Evolutionary conservation across 2,888 invertebrate genomes (phyloP).

Genomic region (Phragmatobia fuliginosa): DNA sequence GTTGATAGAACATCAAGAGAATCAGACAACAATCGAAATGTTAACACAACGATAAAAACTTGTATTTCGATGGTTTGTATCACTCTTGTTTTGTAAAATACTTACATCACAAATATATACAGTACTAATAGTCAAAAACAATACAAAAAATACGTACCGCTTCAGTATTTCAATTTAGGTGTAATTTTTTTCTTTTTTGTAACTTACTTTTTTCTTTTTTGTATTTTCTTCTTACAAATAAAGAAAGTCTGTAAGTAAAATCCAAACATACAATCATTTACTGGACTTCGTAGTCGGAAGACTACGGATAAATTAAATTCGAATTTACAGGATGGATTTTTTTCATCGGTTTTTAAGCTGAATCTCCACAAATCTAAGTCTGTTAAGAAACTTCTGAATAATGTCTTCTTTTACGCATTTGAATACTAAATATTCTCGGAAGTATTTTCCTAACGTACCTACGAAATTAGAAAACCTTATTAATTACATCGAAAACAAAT

Average conservation of each 20-base stretch:
- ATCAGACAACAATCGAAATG: slow-evolving; percentile 80
- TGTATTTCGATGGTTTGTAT: slow-evolving; percentile 41
- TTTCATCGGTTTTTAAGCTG: not conserved
- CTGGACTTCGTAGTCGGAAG: not conserved
- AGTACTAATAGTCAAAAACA: not conserved
- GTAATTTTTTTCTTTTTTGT: not conserved
- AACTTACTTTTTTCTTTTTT: too few relatives aligned
- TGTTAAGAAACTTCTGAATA: too few relatives aligned
- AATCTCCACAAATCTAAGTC: not conserved
- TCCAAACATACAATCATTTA: not conserved
- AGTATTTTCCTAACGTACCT: not conserved
- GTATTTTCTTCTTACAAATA: not conserved
- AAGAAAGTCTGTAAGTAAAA: not conserved
- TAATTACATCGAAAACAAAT: slow-evolving; percentile 29
- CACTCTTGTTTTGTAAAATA: slow-evolving; percentile 36
- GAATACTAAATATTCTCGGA: not conserved
- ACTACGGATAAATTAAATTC: too few relatives aligned
- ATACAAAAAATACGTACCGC: not conserved
- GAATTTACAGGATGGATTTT: too few relatives aligned
- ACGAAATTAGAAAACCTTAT: not conserved
- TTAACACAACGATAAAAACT: slow-evolving; percentile 69
- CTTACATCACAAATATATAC: slow-evolving; percentile 26
- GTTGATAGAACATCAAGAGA: slow-evolving; percentile 58
- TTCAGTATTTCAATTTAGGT: not conserved
- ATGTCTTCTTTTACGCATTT: not conserved